Conservation (phyloP, 2,113 vertebrate genomes). For the Zingel zingel region DNA sequence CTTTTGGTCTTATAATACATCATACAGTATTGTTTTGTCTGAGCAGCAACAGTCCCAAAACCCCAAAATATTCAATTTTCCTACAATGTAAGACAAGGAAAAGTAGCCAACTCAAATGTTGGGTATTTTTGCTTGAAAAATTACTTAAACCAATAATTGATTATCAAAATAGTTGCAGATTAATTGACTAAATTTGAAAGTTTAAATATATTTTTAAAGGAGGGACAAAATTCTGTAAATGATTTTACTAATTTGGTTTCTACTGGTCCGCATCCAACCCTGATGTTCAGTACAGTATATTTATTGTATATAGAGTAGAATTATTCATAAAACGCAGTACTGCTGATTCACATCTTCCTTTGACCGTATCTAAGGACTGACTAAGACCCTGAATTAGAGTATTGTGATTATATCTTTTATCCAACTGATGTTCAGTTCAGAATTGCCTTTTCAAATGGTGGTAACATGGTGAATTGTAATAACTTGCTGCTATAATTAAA, state of each 20-base stretch:
- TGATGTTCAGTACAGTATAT: not conserved
- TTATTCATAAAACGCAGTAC: not conserved
- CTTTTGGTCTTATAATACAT: not conserved
- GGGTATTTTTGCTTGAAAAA: not conserved
- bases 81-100: not conserved
- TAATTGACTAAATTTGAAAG: no score
- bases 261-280: not conserved
- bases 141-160: not conserved
- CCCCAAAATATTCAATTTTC: not conserved
- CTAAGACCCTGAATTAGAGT: not conserved
- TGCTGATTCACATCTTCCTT: not conserved
- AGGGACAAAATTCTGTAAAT: not conserved
- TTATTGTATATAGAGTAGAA: not conserved
- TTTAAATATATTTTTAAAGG: no score
- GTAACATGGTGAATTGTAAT: not conserved
- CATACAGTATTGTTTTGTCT: not conserved
- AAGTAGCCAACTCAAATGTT: not conserved
- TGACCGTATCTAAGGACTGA: not conserved
- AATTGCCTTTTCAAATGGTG: not conserved
- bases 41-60: not conserved
- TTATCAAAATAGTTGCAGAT: not conserved
- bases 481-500: not conserved
- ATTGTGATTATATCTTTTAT: not conserved
- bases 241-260: conserved; percentile 3
- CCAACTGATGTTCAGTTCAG: not conserved